Evolutionary conservation across 2,113 vertebrate species (phyloP).

Genomic region (Fulica atra): DNA sequence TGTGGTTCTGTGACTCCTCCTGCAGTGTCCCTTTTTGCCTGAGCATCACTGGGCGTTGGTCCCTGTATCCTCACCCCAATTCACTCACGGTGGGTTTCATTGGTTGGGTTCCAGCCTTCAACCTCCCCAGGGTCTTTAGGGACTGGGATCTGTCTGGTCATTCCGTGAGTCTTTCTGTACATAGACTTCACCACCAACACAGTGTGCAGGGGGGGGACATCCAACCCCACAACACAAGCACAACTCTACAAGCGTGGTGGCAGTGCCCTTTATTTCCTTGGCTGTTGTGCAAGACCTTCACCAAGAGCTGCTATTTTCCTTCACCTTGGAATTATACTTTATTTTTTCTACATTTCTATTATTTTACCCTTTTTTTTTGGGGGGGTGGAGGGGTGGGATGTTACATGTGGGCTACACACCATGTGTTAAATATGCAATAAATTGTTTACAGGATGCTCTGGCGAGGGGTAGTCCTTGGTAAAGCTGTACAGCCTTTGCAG

Average conservation of each 20-base stretch:
- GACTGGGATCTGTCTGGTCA: not conserved
- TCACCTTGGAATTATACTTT: constrained; percentile 61
- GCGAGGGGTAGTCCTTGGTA: constrained; percentile 77
- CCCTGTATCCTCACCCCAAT: too few relatives aligned
- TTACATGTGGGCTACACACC: constrained; percentile 75
- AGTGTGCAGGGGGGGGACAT: not conserved
- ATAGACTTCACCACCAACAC: not conserved
- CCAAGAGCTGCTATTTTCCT: constrained; percentile 82
- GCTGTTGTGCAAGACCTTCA: constrained; percentile 70
- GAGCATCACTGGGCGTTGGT: too few relatives aligned
- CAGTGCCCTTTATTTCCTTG: not conserved
- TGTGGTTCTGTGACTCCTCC: too few relatives aligned
- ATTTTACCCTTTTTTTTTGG: not conserved
- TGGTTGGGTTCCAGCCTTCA: not conserved
- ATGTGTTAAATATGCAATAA: constrained; percentile 98
- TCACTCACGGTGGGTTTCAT: not conserved
- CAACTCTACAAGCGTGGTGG: constrained; percentile 21
- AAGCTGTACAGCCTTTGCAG: constrained; percentile 90
- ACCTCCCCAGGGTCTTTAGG: not conserved
- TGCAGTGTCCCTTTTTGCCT: too few relatives aligned
- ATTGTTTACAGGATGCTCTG: constrained; percentile 88
- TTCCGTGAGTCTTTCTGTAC: not conserved
- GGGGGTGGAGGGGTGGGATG: too few relatives aligned
- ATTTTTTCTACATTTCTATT: not conserved
- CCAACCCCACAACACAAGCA: constrained; percentile 58